Base-by-base conservation (phyloP, 92 coral and sea anemone genomes). In the Heteractis magnifica region DNA sequence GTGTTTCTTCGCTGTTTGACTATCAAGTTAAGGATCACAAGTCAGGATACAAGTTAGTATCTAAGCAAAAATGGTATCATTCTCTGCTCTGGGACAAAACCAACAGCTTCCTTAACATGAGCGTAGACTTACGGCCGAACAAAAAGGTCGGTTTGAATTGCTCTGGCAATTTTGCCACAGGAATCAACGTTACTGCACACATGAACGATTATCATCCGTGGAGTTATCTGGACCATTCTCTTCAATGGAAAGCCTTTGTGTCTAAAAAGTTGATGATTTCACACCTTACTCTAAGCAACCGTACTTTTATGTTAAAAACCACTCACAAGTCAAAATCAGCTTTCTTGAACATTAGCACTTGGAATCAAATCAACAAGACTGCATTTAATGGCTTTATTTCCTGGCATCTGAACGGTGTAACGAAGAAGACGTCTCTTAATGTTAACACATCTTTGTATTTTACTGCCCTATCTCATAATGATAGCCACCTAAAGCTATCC, bases 321-420 rank as follows among this genome's bases (percentile, higher is more conserved):
- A 83, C 59, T 51, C 70, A 14, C 76, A 84, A 64, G 76, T 83
- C 88, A 65, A 77, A 60, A 6, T 62, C 86, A 64, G 82, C 85
- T 21, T 81, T 83, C 79, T 79, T 91, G 41, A 91, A 91, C 51
- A 81, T 91, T 13, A 91, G 92, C 82, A 88, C 94, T 23, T 91
- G 94, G 94, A 92, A 91, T 34, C 90, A 89, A 70, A 65, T 62
- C 71, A 83, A 89, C 83, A 83, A 76, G 80, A 82, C 90, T 13
- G 90, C 90, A 48, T 88, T 82, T 58, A 88, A 88, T 34, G 94
- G 94, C 48, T 88, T 92, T 4, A 13, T 91, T 41, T 75, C 88
- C 49, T 89, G 89, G 90, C 86, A 26, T 65, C 68, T 91, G 19
- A 89, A 91, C 81, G 88, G 88, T 9, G 86, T 88, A 1, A 76